Evolutionary conservation across 2,797 vertebrate genomes (phyloP), one percentile per base, ranked within the genome.

Genomic region (Rousettus madagascariensis): DNA sequence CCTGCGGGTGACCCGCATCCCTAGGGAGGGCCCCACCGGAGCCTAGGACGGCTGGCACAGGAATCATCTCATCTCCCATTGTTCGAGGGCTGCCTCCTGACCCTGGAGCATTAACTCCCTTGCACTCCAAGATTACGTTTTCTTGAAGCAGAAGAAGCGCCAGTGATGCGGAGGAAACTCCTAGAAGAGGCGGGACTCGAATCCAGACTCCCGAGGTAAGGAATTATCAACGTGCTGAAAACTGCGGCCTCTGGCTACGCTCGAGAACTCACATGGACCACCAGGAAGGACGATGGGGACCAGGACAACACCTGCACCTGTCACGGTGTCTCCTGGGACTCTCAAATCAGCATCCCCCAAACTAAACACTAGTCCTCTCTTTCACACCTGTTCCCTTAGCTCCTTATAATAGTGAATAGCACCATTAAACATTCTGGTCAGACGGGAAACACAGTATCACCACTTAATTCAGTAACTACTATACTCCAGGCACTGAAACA

Each of bases 291-390:
- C 0, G 5, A 4, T 46, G 24, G 8, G 66, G 20, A 55, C 63
- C 51, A 19, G 6, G 17, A 84, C 2, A 17, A 24, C 1, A 17
- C 20, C 46, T 15, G 12, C 7, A 10, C 28, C 49, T 41, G 2
- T 8, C 43, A 38, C 3, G 4, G 1, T 8, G 0, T 59, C 41
- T 69, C 49, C 55, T 33, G 11, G 0, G 0, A 19, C 41, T 36
- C 12, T 66, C 46, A 22, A 1, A 22, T 22, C 13, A 74, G 59
- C 43, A 15, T 30, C 43, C 19, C 22, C 74, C 19, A 57, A 20
- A 41, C 16, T 4, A 22, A 28, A 19, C 36, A 53, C 24, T 41
- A 33, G 24, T 46, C 53, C 9, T 49, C 38, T 49, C 36, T 85
- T 28, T n/a, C 91, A 74, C 6, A n/a, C 3, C 19, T 69, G 22